These are phyloP conservation scores for Chlorodrepanis virens DNA, from an alignment of 2,113 vertebrate species.

Conservation along the genomic window DNA sequence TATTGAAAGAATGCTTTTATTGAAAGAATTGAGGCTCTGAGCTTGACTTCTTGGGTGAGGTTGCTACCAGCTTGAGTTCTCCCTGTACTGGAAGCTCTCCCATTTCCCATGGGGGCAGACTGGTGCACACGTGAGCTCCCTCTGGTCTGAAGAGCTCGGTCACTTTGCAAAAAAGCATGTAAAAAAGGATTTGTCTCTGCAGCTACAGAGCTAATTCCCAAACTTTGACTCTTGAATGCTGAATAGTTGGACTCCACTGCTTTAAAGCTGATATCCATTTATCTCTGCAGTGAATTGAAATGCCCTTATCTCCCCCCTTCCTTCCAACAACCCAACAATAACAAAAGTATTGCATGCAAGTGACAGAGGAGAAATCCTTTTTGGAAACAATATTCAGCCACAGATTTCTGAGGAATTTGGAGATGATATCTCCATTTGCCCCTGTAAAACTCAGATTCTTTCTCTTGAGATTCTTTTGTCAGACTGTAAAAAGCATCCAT, in stretches of 20 bases:
- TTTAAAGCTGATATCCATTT: constrained; percentile 11
- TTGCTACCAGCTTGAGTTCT: background rate
- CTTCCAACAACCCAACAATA: constrained; percentile 22
- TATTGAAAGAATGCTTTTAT: background rate
- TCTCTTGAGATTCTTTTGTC: background rate
- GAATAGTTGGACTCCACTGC: background rate
- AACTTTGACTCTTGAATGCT: background rate
- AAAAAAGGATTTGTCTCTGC: background rate
- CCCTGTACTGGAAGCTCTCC: background rate
- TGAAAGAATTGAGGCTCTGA: background rate
- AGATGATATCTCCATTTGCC: background rate
- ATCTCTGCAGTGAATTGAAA: background rate
- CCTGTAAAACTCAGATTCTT: background rate
- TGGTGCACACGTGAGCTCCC: background rate
- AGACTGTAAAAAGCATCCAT: background rate
- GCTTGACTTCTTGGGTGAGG: background rate
- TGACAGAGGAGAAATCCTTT: constrained; percentile 15
- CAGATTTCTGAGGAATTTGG: constrained; percentile 14
- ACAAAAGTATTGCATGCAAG: background rate
- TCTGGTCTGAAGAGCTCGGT: background rate
- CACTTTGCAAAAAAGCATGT: background rate
- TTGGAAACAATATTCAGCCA: constrained; percentile 20
- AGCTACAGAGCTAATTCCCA: background rate
- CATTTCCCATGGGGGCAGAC: background rate
- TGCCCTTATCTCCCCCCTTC: constrained; percentile 11